Evolutionary conservation across 2,797 vertebrate genomes (phyloP), one percentile per base, ranked within the genome.

Genomic region (Monodelphis domestica): DNA sequence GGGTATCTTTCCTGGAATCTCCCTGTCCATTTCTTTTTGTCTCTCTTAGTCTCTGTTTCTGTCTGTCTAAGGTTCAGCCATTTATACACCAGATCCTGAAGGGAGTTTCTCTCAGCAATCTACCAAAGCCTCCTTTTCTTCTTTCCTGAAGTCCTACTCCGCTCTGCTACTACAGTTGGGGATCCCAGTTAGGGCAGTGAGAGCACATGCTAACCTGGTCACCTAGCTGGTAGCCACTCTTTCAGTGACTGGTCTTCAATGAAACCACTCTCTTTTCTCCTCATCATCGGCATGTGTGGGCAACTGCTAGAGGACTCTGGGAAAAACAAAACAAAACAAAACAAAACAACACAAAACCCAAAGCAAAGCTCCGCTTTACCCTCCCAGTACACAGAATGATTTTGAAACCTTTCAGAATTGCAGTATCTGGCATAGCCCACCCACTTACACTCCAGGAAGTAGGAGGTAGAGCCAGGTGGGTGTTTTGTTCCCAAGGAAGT

Each of bases 301-400:
- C 94, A 96, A 95, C 96, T 97, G 96, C 97, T 96, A 93, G 96
- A 96, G 94, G 96, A 97, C 90, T 30, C 94, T 55, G 2, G 97
- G 90, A 95, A 95, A 95, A 95, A 97, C 95, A 96, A 96, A 96
- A 93, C 92, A 95, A 95, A 91, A 70, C 90, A 93, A n/a, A n/a
- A n/a, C n/a, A 95, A 95, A 95, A 97, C 95, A 96, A 96, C 96
- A 93, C 92, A 95, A 95, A 91, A 70, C 90, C n/a, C n/a, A n/a
- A n/a, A n/a, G n/a, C n/a, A n/a, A 93, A 96, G 95, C 94, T 92
- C 95, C 88, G 92, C 70, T 78, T 78, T 24, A 45, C 2, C 45
- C 38, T 78, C 70, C 21, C 70, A 33, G 92, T 93, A 88, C 93
- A 78, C 54, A 96, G 95, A 97, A 95, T 96, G 96, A 95, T 93